Conservation (phyloP, 2,797 vertebrate genomes). For the Poeciliopsis presidionis region DNA sequence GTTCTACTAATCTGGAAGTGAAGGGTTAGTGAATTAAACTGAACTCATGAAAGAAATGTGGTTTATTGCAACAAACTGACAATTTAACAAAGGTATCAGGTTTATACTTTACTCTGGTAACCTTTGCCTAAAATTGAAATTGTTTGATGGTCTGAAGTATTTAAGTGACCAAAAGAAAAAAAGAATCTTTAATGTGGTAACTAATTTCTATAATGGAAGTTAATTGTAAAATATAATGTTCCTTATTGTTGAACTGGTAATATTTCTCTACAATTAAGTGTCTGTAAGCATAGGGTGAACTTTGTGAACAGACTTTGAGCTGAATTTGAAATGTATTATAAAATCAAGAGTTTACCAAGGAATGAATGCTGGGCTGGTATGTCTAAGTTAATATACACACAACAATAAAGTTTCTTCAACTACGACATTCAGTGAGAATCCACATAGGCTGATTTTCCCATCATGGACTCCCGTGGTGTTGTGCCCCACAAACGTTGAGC, state of each 20-base stretch:
- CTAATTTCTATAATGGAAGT: neutral
- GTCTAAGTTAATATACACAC: conserved; percentile 7
- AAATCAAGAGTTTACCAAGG: conserved; percentile 7
- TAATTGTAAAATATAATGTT: neutral
- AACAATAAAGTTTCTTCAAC: conserved; percentile 28
- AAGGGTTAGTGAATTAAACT: neutral
- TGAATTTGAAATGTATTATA: neutral
- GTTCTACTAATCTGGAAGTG: neutral
- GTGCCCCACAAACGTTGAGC: conserved; percentile 47
- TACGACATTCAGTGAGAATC: conserved; percentile 51
- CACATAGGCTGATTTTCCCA: conserved; percentile 66
- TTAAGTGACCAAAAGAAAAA: neutral
- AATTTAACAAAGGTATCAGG: neutral
- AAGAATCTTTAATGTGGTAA: neutral
- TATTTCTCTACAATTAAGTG: neutral
- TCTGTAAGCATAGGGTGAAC: neutral
- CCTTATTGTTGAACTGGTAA: neutral
- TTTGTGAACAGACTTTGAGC: neutral
- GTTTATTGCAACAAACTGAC: neutral
- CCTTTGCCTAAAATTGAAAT: neutral
- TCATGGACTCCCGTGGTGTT: conserved; percentile 69
- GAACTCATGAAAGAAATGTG: neutral
- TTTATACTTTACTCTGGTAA: neutral
- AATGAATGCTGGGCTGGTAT: conserved; percentile 13
- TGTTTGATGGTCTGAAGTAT: neutral